Evolutionary conservation across 2,113 vertebrate genomes (phyloP).

Genomic region (Sylvia atricapilla): DNA sequence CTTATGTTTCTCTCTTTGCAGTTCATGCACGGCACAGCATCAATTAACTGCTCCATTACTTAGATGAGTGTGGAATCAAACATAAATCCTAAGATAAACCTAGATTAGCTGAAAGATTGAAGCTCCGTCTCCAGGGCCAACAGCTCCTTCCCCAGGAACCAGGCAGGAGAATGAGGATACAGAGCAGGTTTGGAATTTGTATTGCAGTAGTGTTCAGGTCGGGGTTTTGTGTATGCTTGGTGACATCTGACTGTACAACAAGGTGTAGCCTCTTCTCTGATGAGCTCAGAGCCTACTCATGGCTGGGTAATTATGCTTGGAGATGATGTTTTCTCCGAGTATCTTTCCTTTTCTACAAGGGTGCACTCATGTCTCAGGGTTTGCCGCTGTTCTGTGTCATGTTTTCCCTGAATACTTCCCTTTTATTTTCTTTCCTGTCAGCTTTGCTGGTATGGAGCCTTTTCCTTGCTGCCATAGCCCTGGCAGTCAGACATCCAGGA

Average conservation of each 20-base stretch:
- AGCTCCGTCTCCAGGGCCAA: neutral
- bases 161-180: neutral
- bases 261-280: neutral
- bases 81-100: neutral
- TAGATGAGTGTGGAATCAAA: neutral
- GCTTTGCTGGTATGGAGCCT: neutral
- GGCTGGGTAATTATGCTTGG: neutral
- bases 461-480: neutral
- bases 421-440: neutral
- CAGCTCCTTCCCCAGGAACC: neutral
- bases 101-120: neutral
- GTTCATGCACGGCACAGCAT: neutral
- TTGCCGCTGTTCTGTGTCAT: neutral
- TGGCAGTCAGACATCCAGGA: neutral
- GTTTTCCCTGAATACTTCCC: neutral
- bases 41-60: neutral
- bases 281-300: neutral
- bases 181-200: neutral
- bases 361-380: fast-evolving
- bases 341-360: neutral
- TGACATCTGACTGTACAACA: neutral
- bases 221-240: neutral
- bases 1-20: neutral
- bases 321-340: neutral
- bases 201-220: neutral